Base-by-base conservation (phyloP, 2,888 invertebrate genomes). In the Meliscaeva auricollis region DNA sequence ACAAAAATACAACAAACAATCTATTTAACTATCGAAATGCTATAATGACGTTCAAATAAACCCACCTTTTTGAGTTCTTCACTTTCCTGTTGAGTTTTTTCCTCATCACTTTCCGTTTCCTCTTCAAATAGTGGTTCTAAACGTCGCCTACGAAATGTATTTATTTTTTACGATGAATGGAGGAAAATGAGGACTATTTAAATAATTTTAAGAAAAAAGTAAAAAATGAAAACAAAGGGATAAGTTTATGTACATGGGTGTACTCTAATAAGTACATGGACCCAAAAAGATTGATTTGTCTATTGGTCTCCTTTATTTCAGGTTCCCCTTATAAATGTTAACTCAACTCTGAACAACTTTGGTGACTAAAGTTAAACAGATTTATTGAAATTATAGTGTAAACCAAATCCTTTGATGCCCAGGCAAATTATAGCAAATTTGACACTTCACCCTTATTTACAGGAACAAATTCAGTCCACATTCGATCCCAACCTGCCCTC, bases 51-150 rank as follows among this genome's bases (percentile, higher is more conserved):
- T 81, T 79, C 90, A 90, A 89, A 89, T 90, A 90, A 91, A 91
- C 91, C 91, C 91, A 91, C 91, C 91, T 91, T 91, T 91, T 91
- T 92, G 87, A 91, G 87, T 88, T 91, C 91, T 88, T 91, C 91
- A 90, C 91, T 91, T 88, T 92, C 92, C 89, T 91, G 91, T 75
- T 92, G 92, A 17, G 91, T 91, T 87, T 91, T 91, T 88, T 92
- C 92, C 87, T 93, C 93, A 83, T 93, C 94, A 88, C 94, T 95
- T 89, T 95, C 95, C 20, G 96, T 96, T 88, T 97, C 97, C 92
- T 97, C 97, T 92, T 97, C 97, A 87, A 96, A 94, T 6, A 97
- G 93, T 64, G 97, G 97, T 91, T 97, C 97, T 89, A 97, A 92
- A 88, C 96, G 94, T 92, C 96, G 93, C 91, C 95, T 94, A 91